A percentile compares a stretch with the other conserved stretches of the same genome.
Conservation (phyloP, 2,113 vertebrate species). For the Scalopus aquaticus region DNA sequence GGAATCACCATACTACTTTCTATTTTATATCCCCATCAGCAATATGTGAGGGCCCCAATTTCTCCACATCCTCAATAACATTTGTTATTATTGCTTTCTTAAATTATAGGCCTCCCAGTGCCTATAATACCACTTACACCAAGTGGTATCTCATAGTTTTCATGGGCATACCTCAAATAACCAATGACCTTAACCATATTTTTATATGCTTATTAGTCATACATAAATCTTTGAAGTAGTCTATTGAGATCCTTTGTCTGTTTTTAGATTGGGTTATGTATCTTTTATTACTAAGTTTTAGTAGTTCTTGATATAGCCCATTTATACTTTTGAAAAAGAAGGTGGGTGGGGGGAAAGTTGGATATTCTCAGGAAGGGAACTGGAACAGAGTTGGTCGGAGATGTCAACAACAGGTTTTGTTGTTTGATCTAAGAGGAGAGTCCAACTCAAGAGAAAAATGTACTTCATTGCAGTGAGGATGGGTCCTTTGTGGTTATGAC, state of each 20-base stretch:
- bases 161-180: slow-evolving; percentile 35
- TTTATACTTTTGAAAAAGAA: slow-evolving; percentile 45
- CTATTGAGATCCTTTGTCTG: slow-evolving; percentile 15
- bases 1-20: neutral
- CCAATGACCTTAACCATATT: slow-evolving; percentile 32
- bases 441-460: neutral
- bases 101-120: slow-evolving; percentile 5
- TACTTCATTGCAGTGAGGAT: slow-evolving; percentile 33
- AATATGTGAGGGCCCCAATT: slow-evolving; percentile 28
- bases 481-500: neutral
- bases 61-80: neutral
- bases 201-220: neutral
- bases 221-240: slow-evolving; percentile 31
- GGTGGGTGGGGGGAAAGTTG: neutral
- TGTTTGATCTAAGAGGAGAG: slow-evolving; percentile 41
- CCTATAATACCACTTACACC: too few relatives aligned
- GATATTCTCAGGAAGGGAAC: neutral
- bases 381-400: neutral
- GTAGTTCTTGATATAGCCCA: neutral
- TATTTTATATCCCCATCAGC: slow-evolving; percentile 39
- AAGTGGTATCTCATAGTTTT: slow-evolving; percentile 13
- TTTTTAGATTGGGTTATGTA: slow-evolving; percentile 14
- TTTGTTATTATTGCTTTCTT: neutral
- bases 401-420: slow-evolving; percentile 38
- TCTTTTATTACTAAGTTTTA: slow-evolving; percentile 33